phyloP scores from a whole-genome alignment of 2,797 vertebrate genomes.

The Poecilia gillii region DNA sequence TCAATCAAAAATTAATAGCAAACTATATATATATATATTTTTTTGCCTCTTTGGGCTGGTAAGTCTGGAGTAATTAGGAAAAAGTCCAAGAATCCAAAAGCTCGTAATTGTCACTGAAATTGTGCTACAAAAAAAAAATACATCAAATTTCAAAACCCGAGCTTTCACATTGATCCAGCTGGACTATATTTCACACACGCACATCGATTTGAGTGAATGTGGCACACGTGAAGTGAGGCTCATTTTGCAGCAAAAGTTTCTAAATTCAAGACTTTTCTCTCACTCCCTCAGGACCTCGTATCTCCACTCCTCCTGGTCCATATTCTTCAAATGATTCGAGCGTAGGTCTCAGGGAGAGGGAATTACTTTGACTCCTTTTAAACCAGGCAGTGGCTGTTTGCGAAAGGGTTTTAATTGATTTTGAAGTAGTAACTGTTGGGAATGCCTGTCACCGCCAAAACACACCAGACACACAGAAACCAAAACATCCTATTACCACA shows the following conservation, averaged over 20 bases:
- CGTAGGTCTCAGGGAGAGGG: conserved; percentile 26
- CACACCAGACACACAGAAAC: conserved; percentile 72
- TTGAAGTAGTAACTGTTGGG: conserved; percentile 70
- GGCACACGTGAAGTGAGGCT: conserved; percentile 24
- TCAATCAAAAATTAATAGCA: background rate
- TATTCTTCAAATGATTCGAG: conserved; percentile 51
- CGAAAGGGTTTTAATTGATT: conserved; percentile 74
- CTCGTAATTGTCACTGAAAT: background rate
- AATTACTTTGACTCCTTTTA: conserved; percentile 51
- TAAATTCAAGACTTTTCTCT: conserved; percentile 35
- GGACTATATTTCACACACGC: background rate
- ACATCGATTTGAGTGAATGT: background rate
- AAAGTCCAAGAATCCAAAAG: background rate
- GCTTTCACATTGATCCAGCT: background rate
- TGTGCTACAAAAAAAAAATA: conserved; percentile 10
- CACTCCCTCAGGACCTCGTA: conserved; percentile 41
- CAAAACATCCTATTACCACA: conserved; percentile 74
- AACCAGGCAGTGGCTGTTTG: conserved; percentile 59
- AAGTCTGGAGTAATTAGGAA: background rate
- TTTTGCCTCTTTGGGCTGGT: background rate
- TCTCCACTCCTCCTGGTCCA: conserved; percentile 46
- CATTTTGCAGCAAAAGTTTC: conserved; percentile 21
- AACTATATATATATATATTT: background rate
- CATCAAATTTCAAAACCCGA: background rate
- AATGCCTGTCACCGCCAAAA: conserved; percentile 68